phyloP scores from a whole-genome alignment of 2,113 vertebrate genomes.

The Ceyx melanurus region DNA sequence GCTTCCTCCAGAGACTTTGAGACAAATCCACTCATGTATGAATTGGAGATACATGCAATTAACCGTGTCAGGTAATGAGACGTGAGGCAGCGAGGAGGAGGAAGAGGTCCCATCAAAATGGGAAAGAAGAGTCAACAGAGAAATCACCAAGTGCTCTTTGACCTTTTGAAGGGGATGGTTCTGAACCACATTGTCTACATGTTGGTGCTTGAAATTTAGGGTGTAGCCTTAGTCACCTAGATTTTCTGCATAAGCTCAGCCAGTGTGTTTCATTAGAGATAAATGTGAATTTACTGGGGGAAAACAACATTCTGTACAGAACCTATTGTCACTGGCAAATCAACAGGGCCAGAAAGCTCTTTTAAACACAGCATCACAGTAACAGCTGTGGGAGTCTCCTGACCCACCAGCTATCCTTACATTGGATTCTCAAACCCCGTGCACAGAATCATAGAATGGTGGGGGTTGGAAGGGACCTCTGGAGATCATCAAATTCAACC shows the following conservation, averaged over 20 bases:
- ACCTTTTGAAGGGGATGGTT: not conserved
- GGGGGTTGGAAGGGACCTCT: too few species aligned
- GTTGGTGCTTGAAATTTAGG: not conserved
- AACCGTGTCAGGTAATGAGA: not conserved
- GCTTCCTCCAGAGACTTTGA: not conserved
- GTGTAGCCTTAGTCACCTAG: not conserved
- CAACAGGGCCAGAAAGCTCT: not conserved
- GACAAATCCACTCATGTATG: not conserved
- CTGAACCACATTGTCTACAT: not conserved
- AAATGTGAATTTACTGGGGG: not conserved
- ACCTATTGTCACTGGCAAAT: conserved; percentile 28
- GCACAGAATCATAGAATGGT: too few species aligned
- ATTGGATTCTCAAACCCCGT: not conserved
- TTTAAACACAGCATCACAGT: not conserved
- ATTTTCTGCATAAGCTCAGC: not conserved
- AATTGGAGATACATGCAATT: not conserved
- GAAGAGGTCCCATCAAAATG: not conserved
- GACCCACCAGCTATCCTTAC: not conserved
- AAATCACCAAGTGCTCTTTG: not conserved
- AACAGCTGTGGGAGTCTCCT: conserved; percentile 23
- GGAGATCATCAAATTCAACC: too few species aligned
- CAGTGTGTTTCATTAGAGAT: not conserved
- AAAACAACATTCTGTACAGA: conserved; percentile 11
- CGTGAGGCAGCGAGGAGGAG: not conserved
- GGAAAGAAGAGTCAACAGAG: not conserved